Conservation (phyloP, 2,888 invertebrate genomes). For the Ceriagrion tenellum region DNA sequence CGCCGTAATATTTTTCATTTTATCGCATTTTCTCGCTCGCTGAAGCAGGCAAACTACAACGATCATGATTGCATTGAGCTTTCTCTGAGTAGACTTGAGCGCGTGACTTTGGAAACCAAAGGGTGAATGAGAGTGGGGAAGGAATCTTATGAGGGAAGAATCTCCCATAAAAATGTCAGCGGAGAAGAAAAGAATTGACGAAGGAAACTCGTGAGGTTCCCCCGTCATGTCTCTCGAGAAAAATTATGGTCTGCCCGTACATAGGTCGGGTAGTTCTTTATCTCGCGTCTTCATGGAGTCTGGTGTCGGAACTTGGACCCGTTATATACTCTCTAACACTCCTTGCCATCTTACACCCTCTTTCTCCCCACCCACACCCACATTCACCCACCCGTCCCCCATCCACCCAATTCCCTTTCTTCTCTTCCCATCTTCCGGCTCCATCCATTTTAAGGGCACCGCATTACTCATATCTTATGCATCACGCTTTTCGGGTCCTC, state of each 20-base stretch:
- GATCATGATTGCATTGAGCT: too few species aligned
- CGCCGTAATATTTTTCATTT: too few species aligned
- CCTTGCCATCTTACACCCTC: too few species aligned
- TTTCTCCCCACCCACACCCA: background rate
- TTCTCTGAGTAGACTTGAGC: too few species aligned
- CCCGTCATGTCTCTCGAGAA: background rate
- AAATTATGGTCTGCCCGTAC: background rate
- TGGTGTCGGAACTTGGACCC: background rate
- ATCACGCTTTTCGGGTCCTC: background rate
- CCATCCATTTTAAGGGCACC: background rate
- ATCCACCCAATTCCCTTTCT: too few species aligned
- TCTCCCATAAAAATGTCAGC: background rate
- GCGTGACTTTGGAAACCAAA: too few species aligned
- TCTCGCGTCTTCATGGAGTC: background rate
- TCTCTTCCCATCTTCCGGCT: background rate
- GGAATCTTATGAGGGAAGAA: background rate
- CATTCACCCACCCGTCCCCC: background rate
- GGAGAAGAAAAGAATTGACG: background rate
- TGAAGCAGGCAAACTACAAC: too few species aligned
- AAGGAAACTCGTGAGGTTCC: background rate
- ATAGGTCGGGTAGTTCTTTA: background rate
- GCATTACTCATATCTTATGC: conserved; percentile 43
- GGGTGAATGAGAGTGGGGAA: too few species aligned
- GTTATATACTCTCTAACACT: too few species aligned
- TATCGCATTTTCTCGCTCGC: too few species aligned